phyloP scores from a whole-genome alignment of 1,140 invertebrate genomes.

The Diorhabda carinulata region DNA sequence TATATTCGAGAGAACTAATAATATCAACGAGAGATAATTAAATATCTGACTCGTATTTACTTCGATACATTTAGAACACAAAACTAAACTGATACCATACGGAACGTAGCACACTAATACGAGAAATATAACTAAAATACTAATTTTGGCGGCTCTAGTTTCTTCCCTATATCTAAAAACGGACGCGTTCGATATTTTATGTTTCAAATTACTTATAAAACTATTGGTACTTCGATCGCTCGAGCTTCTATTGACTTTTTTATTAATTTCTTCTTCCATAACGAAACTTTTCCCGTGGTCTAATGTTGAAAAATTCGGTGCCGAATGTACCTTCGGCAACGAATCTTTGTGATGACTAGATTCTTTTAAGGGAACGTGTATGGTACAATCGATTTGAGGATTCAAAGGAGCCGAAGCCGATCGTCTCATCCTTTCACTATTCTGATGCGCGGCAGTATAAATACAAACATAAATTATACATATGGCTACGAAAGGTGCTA shows the following conservation, averaged over 20 bases:
- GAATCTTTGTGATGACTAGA: conserved; percentile 8
- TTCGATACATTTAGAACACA: conserved; percentile 45
- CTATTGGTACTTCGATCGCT: conserved; percentile 47
- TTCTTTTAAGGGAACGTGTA: conserved; percentile 4
- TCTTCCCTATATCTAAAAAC: conserved; percentile 78
- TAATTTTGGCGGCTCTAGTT: conserved; percentile 73
- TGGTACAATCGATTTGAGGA: conserved; percentile 26
- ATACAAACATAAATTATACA: conserved; percentile 69
- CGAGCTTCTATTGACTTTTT: conserved; percentile 40
- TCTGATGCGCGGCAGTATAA: conserved; percentile 66
- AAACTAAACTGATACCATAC: conserved; percentile 55
- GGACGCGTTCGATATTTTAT: conserved; percentile 77
- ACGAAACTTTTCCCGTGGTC: conserved; percentile 19
- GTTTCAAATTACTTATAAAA: conserved; percentile 68
- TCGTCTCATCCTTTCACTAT: conserved; percentile 64
- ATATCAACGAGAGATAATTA: conserved; percentile 57
- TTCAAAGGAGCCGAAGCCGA: conserved; percentile 33
- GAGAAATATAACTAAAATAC: conserved; percentile 68
- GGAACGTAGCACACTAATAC: conserved; percentile 68
- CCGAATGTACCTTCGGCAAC: conserved; percentile 42
- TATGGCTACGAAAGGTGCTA: conserved; percentile 64
- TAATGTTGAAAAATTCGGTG: conserved; percentile 38
- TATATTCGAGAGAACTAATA: conserved; percentile 65
- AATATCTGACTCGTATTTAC: conserved; percentile 47
- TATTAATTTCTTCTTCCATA: conserved; percentile 12